Conservation (phyloP, 2,797 vertebrate species). For the Sebastes hopkinsi region DNA sequence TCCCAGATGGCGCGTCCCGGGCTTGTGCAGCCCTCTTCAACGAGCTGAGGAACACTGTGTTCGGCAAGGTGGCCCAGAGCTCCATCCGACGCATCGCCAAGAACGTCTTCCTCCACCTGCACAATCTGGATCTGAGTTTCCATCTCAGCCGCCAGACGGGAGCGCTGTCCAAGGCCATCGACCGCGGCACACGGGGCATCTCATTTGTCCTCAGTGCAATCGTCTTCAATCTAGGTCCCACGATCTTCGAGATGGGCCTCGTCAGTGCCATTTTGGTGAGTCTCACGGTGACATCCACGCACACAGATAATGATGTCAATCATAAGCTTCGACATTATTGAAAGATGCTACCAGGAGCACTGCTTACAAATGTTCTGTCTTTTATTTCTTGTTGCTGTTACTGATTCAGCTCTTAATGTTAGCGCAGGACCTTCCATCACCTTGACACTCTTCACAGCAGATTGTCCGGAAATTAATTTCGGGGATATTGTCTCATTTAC, state of each 20-base stretch:
- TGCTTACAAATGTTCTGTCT: background rate
- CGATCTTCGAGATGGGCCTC: conserved; percentile 93
- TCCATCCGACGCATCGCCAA: conserved; percentile 96
- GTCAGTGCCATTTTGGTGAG: conserved; percentile 94
- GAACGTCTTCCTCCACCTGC: conserved; percentile 97
- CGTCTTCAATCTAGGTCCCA: conserved; percentile 96
- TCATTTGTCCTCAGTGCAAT: conserved; percentile 95
- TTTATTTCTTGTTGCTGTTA: conserved; percentile 9
- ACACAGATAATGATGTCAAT: background rate
- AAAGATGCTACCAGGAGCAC: background rate
- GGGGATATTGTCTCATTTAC: conserved; percentile 60
- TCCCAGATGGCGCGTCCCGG: conserved; percentile 91
- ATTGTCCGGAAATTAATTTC: conserved; percentile 65
- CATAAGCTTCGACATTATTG: background rate
- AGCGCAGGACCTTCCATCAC: conserved; percentile 39
- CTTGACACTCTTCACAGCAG: conserved; percentile 44
- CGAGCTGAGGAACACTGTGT: conserved; percentile 95
- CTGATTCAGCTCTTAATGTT: conserved; percentile 12
- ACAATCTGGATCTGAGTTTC: conserved; percentile 94
- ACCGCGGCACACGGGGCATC: conserved; percentile 94
- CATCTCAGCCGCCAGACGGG: conserved; percentile 97
- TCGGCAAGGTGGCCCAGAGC: conserved; percentile 97
- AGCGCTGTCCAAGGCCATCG: conserved; percentile 96
- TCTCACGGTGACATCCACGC: background rate
- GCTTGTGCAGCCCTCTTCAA: conserved; percentile 93